phyloP scores from a whole-genome alignment of 1,140 invertebrate genomes.

The Cydia amplana region DNA sequence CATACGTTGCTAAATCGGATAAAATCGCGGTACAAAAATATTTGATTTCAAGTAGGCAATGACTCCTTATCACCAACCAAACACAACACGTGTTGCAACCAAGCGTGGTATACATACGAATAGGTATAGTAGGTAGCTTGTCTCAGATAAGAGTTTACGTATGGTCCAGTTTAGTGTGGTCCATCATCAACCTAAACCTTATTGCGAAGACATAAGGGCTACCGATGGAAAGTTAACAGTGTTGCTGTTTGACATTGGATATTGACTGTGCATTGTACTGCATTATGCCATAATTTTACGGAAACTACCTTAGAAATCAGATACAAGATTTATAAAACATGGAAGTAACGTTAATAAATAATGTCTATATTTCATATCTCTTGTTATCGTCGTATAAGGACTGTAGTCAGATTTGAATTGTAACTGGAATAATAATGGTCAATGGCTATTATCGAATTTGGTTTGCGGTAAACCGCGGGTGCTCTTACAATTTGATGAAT shows the following conservation, averaged over 20 bases:
- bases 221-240: too few species aligned
- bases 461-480: too few species aligned
- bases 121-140: conserved; percentile 42
- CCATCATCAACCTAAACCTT: too few species aligned
- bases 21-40: too few species aligned
- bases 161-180: conserved; percentile 34
- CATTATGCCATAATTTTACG: conserved; percentile 18
- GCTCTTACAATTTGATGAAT: too few species aligned
- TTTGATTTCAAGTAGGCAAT: background rate
- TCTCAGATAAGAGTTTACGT: conserved; percentile 46
- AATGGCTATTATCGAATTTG: too few species aligned
- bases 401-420: background rate
- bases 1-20: too few species aligned
- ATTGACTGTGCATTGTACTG: conserved; percentile 35
- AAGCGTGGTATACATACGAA: conserved; percentile 10
- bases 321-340: conserved; percentile 16
- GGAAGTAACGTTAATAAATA: conserved; percentile 3
- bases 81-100: conserved; percentile 35
- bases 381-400: conserved; percentile 10
- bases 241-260: background rate
- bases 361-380: conserved; percentile 23
- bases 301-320: background rate
- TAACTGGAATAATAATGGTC: background rate
- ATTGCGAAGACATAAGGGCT: too few species aligned
- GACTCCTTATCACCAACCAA: background rate